Base-by-base conservation (phyloP, 2,797 vertebrate genomes). In the Lophotriccus pileatus region DNA sequence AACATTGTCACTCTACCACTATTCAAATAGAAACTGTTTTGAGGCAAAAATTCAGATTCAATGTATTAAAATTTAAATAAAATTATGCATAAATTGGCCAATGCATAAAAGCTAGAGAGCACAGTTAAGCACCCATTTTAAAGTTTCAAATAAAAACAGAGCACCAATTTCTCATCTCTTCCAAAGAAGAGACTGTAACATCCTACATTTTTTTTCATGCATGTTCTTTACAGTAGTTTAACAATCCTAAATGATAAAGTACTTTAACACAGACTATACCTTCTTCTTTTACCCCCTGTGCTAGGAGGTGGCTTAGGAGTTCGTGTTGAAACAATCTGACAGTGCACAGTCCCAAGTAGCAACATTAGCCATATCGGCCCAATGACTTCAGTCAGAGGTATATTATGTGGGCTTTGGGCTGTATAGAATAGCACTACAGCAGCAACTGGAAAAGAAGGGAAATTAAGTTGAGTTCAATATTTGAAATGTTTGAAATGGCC, bases 321-420 rank as follows among this genome's bases (percentile, higher is more conserved):
- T 90, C 99, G 97, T 67, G 99, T 99, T 94, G 99, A 99, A 93
- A 99, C 99, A 83, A 99, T 99, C 98, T 99, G 99, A 98, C 99
- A 99, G 96, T 99, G 99, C 84, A 99, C 99, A 53, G 99, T 99
- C 93, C 99, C 99, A 93, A 99, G 98, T 62, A 99, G 98, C 97
- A 99, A 93, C 99, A 99, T 99, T 55, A 99, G 98, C 99, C 99
- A 99, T 97, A 99, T 56, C 27, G 98, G 98, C 81, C 98, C 99
- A 43, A 99, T 98, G 95, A 99, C 99, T 98, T 99, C 99, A 0
- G 99, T 99, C 94, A 98, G 97, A n/a, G 99, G 99, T 96, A 99
- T 98, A 94, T 97, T 98, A 97, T 99, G 99, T 88, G 98, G 97
- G 95, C 98, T 98, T 66, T 98, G 97, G 96, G 98, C 96, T 95